A percentile compares a stretch with the other conserved stretches of the same genome.
These are phyloP conservation scores for Popillia japonica DNA, from an alignment of 1,140 invertebrate genomes.

Conservation along the genomic window DNA sequence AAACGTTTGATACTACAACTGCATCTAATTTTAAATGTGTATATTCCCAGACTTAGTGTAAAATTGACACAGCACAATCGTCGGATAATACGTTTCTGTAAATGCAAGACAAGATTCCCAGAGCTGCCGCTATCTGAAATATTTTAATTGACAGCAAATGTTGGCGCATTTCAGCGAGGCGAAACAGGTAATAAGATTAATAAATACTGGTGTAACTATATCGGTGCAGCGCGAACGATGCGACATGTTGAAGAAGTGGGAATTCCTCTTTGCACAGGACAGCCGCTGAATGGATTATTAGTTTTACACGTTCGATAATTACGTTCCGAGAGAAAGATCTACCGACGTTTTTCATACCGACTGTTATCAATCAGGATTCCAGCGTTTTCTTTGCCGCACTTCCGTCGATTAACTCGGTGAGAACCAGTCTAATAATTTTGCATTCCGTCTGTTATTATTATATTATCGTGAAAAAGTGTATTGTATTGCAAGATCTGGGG, in stretches of 20 bases:
- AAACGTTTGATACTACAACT: no score
- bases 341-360: background rate
- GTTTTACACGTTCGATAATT: constrained; percentile 18
- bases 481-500: no score
- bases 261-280: constrained; percentile 9
- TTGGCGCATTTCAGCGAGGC: background rate
- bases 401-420: background rate
- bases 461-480: no score
- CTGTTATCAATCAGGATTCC: constrained; percentile 14
- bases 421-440: constrained; percentile 2
- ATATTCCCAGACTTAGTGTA: background rate
- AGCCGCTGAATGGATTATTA: constrained; percentile 14
- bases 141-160: constrained; percentile 19
- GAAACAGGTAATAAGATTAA: constrained; percentile 5
- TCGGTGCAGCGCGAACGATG: background rate
- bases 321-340: constrained; percentile 10
- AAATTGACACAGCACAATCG: background rate
- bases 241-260: background rate
- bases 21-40: no score
- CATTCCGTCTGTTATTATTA: no score
- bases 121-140: background rate
- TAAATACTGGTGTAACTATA: background rate
- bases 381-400: background rate
- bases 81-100: background rate
- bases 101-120: background rate